Conservation (phyloP, 30 jellyfish, hydroid and myxozoan species). For the Rhopilema esculentum region DNA sequence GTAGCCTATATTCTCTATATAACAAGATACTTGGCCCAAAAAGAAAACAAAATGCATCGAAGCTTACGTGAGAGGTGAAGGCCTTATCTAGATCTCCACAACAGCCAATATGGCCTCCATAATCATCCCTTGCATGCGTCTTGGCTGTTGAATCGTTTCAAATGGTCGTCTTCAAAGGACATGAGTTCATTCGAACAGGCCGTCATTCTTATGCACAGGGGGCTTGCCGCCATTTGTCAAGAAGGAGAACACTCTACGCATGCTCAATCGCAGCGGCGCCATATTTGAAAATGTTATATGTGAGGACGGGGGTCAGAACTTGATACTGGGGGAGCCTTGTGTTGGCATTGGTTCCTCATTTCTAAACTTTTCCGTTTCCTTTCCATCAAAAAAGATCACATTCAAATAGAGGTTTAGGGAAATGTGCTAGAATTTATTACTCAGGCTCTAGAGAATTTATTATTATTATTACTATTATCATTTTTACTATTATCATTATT, state of each 20-base stretch:
- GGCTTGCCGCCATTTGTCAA: constrained; percentile 99
- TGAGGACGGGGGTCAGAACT: constrained; percentile 54
- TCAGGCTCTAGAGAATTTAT: too few relatives aligned
- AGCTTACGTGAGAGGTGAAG: background rate
- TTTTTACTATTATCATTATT: too few relatives aligned
- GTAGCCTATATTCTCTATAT: background rate
- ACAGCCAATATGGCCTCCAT: constrained; percentile 73
- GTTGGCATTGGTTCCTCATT: too few relatives aligned
- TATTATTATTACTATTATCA: too few relatives aligned
- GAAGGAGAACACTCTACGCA: constrained; percentile 75
- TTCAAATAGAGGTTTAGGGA: too few relatives aligned
- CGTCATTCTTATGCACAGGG: constrained; percentile 97
- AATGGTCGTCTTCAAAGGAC: constrained; percentile 79
- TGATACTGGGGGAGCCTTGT: background rate
- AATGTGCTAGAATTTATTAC: too few relatives aligned
- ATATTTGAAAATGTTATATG: background rate
- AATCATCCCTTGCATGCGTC: constrained; percentile 76
- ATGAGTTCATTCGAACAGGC: constrained; percentile 85
- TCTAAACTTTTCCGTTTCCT: too few relatives aligned
- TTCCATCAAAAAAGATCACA: too few relatives aligned
- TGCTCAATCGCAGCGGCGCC: constrained; percentile 63
- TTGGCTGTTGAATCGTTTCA: constrained; percentile 77
- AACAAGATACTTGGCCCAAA: background rate
- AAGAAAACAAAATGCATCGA: background rate
- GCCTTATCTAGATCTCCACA: background rate